Percentiles rank a stretch among this genome's conserved stretches.
These are phyloP conservation scores for Macrobrachium nipponense DNA, from an alignment of 1,140 invertebrate genomes.

Conservation along the genomic window DNA sequence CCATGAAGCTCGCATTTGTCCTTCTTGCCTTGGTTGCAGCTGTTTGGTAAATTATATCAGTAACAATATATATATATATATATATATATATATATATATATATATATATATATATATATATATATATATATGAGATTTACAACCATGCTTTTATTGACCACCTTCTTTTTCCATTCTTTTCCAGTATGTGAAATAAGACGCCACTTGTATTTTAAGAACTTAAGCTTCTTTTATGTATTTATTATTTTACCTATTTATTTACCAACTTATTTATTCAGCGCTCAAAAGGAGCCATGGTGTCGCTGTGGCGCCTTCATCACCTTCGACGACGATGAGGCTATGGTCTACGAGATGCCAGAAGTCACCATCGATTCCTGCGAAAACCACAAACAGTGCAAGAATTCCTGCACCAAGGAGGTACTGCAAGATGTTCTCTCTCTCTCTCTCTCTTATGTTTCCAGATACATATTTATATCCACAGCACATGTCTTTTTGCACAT, in stretches of 20 bases:
- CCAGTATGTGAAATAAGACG: too few species aligned
- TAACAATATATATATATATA: background rate
- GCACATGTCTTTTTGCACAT: too few species aligned
- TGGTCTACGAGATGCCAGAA: conserved; percentile 3
- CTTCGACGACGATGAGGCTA: background rate
- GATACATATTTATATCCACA: background rate
- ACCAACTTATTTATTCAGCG: background rate
- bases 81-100: background rate
- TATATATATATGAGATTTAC: conserved; percentile 3
- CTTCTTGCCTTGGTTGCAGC: too few species aligned
- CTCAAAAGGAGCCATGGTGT: background rate
- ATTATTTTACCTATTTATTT: too few species aligned
- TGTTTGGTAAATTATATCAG: background rate
- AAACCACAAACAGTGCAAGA: background rate
- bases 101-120: background rate
- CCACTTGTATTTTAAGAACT: too few species aligned
- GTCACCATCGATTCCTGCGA: background rate
- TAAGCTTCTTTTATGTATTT: too few species aligned
- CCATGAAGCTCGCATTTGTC: too few species aligned
- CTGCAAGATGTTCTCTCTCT: background rate
- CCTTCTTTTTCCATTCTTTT: too few species aligned
- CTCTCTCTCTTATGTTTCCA: background rate
- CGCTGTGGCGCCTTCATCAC: background rate
- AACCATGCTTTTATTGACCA: background rate
- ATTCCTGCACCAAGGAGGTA: background rate